Evolutionary conservation across 2,888 invertebrate genomes (phyloP), one percentile per base, ranked within the genome.

Genomic region (Heliothis peltigera): DNA sequence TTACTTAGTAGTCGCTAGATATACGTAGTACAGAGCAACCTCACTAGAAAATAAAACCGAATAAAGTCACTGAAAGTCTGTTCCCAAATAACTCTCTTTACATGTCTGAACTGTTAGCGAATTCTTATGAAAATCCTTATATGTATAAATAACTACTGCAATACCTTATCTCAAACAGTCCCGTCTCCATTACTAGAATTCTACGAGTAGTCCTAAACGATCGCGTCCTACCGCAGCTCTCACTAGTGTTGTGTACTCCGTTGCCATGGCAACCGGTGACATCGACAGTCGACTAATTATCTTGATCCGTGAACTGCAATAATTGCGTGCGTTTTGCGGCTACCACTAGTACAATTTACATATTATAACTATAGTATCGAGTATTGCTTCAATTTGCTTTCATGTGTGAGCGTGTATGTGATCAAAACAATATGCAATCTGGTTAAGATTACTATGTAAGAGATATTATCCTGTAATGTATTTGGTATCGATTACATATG

Each of bases 191-290:
- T 15, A 10, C 3, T 8, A 12, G 12, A 51, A n/a, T 32, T 15
- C 46, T 12, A 44, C 46, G 18, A 21, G 22, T 32, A 32, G 12
- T 10, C 32, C 32, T n/a, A 35, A 4, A 8, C 15, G 0, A n/a
- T 25, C 39, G 15, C 17, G 1, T 25, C 19, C 4, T 19, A 32
- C 44, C 17, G 28, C 19, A 46, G 32, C 43, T 35, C 25, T 3
- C n/a, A 12, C 10, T 39, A n/a, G 25, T 70, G 74, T 77, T 75
- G 56, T 69, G 64, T 46, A 28, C 48, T 28, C 52, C 39, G 79
- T 79, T 54, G 62, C 48, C 69, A 77, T 71, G 64, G 49, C 60
- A 54, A 70, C 80, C 25, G 28, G 18, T 51, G 22, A 12, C 67
- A 32, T 70, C 52, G 60, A 71, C 59, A 60, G 51, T 10, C 18